Evolutionary conservation across 2,113 vertebrate genomes (phyloP), one percentile per base, ranked within the genome.

Genomic region (Hemibagrus wyckioides): DNA sequence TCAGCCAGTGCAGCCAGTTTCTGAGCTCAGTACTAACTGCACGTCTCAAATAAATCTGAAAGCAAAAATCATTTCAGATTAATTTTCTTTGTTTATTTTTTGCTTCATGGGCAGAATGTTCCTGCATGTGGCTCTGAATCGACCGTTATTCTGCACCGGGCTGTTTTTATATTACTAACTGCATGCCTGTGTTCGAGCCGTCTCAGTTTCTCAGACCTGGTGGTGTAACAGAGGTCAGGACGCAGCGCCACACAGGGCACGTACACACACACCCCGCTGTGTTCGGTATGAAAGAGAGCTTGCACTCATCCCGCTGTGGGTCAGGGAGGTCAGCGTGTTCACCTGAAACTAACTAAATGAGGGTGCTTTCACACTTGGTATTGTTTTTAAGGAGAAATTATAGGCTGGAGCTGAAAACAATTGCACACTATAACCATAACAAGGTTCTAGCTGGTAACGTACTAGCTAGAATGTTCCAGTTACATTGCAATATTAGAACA

Each of bases 81-180:
- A 9, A 59, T 57, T n/a, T 48, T 39, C 11, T 21, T 67, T 54
- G 39, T 65, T 41, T 36, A 11, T 56, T 69, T 19, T 88, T 75
- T 67, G n/a, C 92, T 91, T 93, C 91, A 92, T 93, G 94, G 92
- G 92, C 61, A 54, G 48, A 33, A 57, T 93, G 92, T 93, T 91
- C 87, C 59, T 82, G 90, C 91, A 91, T 92, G 91, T 92, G 93
- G 86, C 54, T 71, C 59, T 85, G 71, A 79, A n/a, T 56, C 1
- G 30, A 59, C 56, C 23, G 50, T 39, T 71, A 14, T 80, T 75
- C 57, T 59, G 71, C 57, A 44, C 39, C 33, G 17, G 65, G 44
- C 82, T 80, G 41, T 87, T 83, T 41, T 59, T 80, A n/a, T 54
- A 6, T 76, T 36, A 81, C 86, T 95, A 94, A 95, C 91, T 82